Conservation (phyloP, 23 tunicate genomes). For the Trididemnum clinides region DNA sequence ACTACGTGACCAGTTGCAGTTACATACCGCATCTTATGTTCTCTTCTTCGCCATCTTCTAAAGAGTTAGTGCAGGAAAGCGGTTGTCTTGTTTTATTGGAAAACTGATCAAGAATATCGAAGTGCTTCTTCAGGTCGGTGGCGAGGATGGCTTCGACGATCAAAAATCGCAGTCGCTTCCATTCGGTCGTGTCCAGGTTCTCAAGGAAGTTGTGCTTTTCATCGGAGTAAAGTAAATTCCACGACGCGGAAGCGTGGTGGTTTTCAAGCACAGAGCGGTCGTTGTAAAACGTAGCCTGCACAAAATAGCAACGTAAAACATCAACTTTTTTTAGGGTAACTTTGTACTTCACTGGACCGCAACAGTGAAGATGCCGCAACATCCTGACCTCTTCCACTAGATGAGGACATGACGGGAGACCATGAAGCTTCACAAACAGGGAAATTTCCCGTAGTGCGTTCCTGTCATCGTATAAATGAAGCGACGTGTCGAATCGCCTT, state of each 20-base stretch:
- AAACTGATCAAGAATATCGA: constrained; percentile 65
- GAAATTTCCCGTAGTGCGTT: no score
- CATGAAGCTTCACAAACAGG: no score
- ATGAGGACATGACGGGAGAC: no score
- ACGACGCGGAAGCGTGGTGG: constrained; percentile 97
- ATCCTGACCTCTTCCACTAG: no score
- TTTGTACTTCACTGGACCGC: no score
- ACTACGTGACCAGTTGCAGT: no score
- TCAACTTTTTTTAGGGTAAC: not conserved
- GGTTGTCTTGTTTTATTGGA: constrained; percentile 33
- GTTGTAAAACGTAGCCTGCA: constrained; percentile 97
- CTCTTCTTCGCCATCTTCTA: constrained; percentile 36
- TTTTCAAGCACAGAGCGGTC: constrained; percentile 98
- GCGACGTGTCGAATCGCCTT: no score
- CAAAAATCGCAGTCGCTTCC: constrained; percentile 82
- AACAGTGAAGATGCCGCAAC: no score
- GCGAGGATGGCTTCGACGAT: constrained; percentile 95
- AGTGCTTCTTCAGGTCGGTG: constrained; percentile 92
- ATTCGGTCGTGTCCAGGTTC: constrained; percentile 82
- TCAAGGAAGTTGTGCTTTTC: constrained; percentile 68
- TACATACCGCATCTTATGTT: constrained; percentile 12
- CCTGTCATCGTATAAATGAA: no score
- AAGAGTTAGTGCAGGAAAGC: not conserved
- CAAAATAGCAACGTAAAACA: not conserved
- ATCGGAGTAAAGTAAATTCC: constrained; percentile 86